phyloP scores from a whole-genome alignment of 2,797 vertebrate genomes.

The Bryconaethiops microstoma region DNA sequence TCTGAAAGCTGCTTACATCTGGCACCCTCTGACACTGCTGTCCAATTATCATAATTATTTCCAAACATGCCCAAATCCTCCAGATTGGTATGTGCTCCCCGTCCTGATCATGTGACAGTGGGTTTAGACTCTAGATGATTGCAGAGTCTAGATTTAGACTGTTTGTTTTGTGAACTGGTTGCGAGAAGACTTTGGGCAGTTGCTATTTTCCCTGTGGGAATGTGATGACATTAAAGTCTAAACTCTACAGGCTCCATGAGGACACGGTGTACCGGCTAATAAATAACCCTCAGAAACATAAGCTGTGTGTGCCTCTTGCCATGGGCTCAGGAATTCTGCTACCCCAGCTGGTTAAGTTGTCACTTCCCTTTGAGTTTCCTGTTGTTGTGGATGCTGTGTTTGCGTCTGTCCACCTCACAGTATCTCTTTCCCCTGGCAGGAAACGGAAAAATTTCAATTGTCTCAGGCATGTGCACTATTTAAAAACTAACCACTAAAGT shows the following conservation, averaged over 20 bases:
- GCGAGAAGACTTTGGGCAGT: constrained; percentile 26
- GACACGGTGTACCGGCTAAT: constrained; percentile 62
- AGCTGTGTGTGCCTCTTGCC: constrained; percentile 29
- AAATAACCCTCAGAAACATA: constrained; percentile 56
- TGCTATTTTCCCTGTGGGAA: constrained; percentile 60
- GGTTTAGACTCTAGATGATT: constrained; percentile 49
- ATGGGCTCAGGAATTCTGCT: constrained; percentile 61
- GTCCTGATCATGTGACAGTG: constrained; percentile 62
- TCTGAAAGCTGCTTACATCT: constrained; percentile 64
- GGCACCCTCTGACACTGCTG: constrained; percentile 69
- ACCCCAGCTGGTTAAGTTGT: constrained; percentile 65
- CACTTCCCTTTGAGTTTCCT: constrained; percentile 75
- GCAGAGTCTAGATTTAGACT: constrained; percentile 71
- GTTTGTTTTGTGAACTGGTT: constrained; percentile 34
- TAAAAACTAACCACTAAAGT: constrained; percentile 24
- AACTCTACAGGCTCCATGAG: constrained; percentile 14
- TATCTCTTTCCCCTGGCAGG: constrained; percentile 63
- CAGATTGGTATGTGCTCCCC: constrained; percentile 61
- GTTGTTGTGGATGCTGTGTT: constrained; percentile 67
- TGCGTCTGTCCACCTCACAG: constrained; percentile 52
- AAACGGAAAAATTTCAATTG: constrained; percentile 63
- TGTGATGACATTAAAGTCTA: constrained; percentile 49
- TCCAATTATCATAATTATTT: constrained; percentile 77
- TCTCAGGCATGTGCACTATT: constrained; percentile 46
- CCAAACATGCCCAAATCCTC: constrained; percentile 55